Conservation (phyloP, 2,888 invertebrate species). For the Eucriotettix oculatus region DNA sequence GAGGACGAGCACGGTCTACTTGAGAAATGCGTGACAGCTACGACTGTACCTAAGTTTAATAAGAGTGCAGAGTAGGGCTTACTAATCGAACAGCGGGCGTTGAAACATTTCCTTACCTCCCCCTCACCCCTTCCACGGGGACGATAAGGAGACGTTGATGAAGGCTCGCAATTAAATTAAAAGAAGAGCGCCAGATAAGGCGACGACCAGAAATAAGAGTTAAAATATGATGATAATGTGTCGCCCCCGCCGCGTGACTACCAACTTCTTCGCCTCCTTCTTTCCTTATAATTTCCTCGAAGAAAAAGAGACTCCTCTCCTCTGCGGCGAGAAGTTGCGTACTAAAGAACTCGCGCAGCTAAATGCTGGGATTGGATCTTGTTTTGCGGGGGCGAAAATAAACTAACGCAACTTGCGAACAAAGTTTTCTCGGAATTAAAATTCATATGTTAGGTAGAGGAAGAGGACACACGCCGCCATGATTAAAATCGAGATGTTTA, state of each 20-base stretch:
- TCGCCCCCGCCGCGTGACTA: not conserved
- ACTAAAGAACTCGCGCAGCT: not conserved
- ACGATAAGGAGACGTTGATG: not conserved
- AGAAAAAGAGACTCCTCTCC: not conserved
- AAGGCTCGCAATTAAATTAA: not conserved
- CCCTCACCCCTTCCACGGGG: too few relatives aligned
- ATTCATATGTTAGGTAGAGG: not conserved
- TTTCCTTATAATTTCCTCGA: not conserved
- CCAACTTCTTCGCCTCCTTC: conserved; percentile 1
- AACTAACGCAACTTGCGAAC: not conserved
- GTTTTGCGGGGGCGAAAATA: not conserved
- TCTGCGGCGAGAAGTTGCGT: not conserved
- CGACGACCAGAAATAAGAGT: conserved; percentile 1
- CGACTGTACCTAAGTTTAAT: too few relatives aligned
- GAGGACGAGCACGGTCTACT: too few relatives aligned
- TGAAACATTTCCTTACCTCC: too few relatives aligned
- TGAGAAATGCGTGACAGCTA: too few relatives aligned
- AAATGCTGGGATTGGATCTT: not conserved
- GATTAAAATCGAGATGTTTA: too few relatives aligned
- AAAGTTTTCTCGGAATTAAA: not conserved
- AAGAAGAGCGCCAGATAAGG: not conserved
- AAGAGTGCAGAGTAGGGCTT: too few relatives aligned
- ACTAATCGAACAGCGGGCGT: too few relatives aligned
- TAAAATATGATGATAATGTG: conserved; percentile 9
- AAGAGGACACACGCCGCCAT: too few relatives aligned